Conservation (phyloP, 2,888 invertebrate genomes). For the Coleophora flavipennella region DNA sequence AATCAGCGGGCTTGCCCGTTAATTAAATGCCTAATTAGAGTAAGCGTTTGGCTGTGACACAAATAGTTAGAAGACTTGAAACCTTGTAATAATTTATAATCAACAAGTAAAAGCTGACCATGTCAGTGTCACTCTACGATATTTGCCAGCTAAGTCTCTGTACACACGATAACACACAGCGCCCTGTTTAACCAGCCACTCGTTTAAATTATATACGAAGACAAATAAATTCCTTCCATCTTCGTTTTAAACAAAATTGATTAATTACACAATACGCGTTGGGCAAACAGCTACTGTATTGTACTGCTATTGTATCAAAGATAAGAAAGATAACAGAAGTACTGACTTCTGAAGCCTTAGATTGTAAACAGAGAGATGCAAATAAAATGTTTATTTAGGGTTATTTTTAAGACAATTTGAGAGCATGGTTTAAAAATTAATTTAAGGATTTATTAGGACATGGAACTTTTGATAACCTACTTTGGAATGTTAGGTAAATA, state of each 20-base stretch:
- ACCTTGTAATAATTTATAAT: too few relatives aligned
- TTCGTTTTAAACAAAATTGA: constrained; percentile 46
- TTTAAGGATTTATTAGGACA: background rate
- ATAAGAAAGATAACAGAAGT: constrained; percentile 38
- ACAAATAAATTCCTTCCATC: constrained; percentile 34
- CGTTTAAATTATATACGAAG: constrained; percentile 38
- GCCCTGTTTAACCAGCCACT: constrained; percentile 39
- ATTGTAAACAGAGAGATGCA: constrained; percentile 3
- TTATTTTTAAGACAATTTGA: constrained; percentile 12
- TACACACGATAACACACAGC: constrained; percentile 26
- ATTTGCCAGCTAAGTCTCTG: background rate
- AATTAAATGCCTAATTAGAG: too few relatives aligned
- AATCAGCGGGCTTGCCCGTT: too few relatives aligned
- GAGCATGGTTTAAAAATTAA: background rate
- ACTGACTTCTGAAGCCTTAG: background rate
- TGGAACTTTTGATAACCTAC: constrained; percentile 10
- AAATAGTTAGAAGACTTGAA: too few relatives aligned
- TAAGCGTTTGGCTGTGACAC: too few relatives aligned
- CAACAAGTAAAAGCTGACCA: constrained; percentile 23
- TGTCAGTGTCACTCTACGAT: constrained; percentile 32
- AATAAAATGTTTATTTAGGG: constrained; percentile 7
- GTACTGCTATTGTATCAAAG: constrained; percentile 30
- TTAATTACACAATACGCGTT: constrained; percentile 36
- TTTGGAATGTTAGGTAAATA: background rate
- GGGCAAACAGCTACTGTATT: constrained; percentile 51